Evolutionary conservation across 1,140 invertebrate species (phyloP).

Genomic region (Drosophila orosa): DNA sequence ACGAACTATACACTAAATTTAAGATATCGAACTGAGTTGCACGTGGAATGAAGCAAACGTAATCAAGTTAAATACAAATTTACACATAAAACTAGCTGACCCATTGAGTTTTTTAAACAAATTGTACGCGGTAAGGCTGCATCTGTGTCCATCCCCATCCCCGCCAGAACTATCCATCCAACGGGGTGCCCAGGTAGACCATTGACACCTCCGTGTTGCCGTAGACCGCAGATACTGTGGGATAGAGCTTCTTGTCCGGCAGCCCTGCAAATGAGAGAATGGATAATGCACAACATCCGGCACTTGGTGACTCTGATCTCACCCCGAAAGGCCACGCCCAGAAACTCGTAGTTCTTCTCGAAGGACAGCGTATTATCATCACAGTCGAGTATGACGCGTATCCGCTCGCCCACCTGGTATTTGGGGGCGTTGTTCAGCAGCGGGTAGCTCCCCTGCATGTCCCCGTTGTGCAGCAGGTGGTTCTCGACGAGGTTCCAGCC

Average conservation of each 20-base stretch:
- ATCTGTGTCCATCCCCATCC: slow-evolving; percentile 13
- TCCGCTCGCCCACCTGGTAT: slow-evolving; percentile 99
- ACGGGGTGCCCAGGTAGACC: slow-evolving; percentile 97
- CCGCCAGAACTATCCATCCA: slow-evolving; percentile 92
- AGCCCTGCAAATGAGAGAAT: slow-evolving; percentile 88
- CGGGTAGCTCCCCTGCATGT: slow-evolving; percentile 97
- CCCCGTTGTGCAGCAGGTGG: slow-evolving; percentile 97
- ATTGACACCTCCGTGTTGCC: slow-evolving; percentile 99
- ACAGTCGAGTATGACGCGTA: slow-evolving; percentile 98
- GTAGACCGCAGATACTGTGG: slow-evolving; percentile 98
- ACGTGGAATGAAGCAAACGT: slow-evolving; percentile 44
- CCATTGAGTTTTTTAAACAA: slow-evolving; percentile 61
- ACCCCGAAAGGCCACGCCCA: slow-evolving; percentile 98
- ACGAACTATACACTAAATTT: slow-evolving; percentile 59
- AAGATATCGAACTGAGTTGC: slow-evolving; percentile 41
- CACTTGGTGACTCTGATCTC: slow-evolving; percentile 47
- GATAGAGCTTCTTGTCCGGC: slow-evolving; percentile 96
- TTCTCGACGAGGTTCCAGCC: slow-evolving; percentile 99
- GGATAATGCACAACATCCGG: background rate
- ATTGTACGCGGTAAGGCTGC: slow-evolving; percentile 66
- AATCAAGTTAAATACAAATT: slow-evolving; percentile 45
- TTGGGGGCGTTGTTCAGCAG: slow-evolving; percentile 98
- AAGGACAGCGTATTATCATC: slow-evolving; percentile 98
- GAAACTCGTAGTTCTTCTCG: slow-evolving; percentile 99
- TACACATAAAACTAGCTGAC: slow-evolving; percentile 36